Percentiles rank a stretch among this genome's conserved stretches.
Conservation (phyloP, 2,113 vertebrate genomes). For the Vicugna pacos region DNA sequence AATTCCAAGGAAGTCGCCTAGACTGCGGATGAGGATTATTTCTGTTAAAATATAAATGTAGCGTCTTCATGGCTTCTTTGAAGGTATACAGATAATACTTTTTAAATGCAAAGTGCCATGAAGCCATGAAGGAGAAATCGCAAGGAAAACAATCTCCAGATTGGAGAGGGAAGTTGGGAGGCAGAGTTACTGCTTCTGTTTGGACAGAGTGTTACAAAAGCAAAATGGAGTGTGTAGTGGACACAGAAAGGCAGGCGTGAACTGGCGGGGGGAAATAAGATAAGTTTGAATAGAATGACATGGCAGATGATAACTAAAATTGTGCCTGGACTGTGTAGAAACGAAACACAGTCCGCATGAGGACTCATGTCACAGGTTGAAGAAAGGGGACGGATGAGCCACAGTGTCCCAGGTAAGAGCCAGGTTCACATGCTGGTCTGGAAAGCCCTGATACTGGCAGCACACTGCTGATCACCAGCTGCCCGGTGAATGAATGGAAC, state of each 20-base stretch:
- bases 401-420: neutral
- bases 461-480: neutral
- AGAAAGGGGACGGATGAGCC: neutral
- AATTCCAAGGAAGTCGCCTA: neutral
- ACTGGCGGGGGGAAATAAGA: neutral
- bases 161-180: neutral
- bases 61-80: slow-evolving; percentile 30
- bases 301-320: neutral
- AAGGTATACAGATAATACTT: slow-evolving; percentile 47
- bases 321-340: neutral
- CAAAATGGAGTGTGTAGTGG: neutral
- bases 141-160: neutral
- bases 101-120: slow-evolving; percentile 46
- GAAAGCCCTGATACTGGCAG: neutral
- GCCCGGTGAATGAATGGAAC: neutral
- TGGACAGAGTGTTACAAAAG: neutral
- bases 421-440: neutral
- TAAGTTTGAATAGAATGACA: neutral
- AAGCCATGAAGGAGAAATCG: neutral
- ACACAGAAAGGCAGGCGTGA: neutral
- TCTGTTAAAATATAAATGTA: slow-evolving; percentile 55
- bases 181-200: neutral
- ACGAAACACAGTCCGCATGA: neutral
- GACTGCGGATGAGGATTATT: neutral
- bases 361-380: neutral